phyloP scores from a whole-genome alignment of 2,888 invertebrate species.

The Rhaphigaster nebulosa region DNA sequence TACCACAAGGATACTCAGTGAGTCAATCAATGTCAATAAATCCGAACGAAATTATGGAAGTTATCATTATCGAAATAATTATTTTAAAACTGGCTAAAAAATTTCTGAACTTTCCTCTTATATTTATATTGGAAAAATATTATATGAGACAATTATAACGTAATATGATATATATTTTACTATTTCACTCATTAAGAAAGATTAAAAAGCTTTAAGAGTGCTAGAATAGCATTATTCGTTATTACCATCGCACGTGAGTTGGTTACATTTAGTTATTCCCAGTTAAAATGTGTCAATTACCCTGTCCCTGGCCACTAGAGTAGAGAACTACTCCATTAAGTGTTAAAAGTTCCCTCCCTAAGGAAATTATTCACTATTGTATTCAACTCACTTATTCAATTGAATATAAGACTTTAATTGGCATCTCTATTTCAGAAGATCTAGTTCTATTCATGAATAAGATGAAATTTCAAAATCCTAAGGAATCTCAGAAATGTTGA shows the following conservation, averaged over 20 bases:
- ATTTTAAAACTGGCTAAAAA: too few species aligned
- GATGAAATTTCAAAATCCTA: background rate
- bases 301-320: too few species aligned
- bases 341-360: background rate
- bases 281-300: slow-evolving; percentile 2
- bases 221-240: background rate
- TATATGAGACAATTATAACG: background rate
- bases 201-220: background rate
- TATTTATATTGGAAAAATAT: background rate
- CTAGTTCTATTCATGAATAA: background rate
- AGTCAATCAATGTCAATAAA: too few species aligned
- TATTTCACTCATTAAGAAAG: background rate
- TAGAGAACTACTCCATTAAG: background rate
- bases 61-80: too few species aligned
- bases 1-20: too few species aligned
- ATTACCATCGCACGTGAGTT: background rate
- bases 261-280: background rate
- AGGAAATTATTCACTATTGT: slow-evolving; percentile 29
- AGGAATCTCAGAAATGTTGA: background rate
- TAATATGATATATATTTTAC: background rate
- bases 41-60: too few species aligned
- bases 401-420: slow-evolving; percentile 32
- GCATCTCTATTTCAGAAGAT: background rate
- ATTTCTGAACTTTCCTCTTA: too few species aligned
- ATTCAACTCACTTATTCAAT: slow-evolving; percentile 11